Percentiles rank a stretch among this genome's conserved stretches.
Conservation (phyloP, 2,888 invertebrate genomes). For the Lycaena phlaeas region DNA sequence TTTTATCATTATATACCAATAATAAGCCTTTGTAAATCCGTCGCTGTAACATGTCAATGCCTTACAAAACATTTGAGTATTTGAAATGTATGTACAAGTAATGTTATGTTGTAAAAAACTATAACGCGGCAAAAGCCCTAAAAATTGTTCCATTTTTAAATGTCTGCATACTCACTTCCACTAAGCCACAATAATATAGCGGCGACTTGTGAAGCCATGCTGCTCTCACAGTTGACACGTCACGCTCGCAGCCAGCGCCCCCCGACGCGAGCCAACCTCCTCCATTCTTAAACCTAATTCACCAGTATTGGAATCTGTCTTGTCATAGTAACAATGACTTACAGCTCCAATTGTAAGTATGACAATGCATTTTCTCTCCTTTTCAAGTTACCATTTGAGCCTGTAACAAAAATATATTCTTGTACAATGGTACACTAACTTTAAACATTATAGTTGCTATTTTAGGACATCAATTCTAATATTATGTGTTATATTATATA, state of each 20-base stretch:
- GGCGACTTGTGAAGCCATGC: constrained; percentile 53
- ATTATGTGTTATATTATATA: too few relatives aligned
- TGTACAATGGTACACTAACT: too few relatives aligned
- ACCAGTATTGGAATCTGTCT: constrained; percentile 32
- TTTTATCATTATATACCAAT: too few relatives aligned
- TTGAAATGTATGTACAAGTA: too few relatives aligned
- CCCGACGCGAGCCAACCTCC: constrained; percentile 34
- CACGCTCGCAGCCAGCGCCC: constrained; percentile 37
- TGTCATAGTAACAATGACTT: constrained; percentile 33
- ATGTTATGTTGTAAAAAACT: too few relatives aligned
- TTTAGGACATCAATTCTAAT: neutral
- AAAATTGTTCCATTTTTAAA: too few relatives aligned
- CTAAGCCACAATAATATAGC: constrained; percentile 58
- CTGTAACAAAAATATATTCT: constrained; percentile 41
- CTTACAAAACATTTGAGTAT: too few relatives aligned
- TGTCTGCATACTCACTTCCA: constrained; percentile 57
- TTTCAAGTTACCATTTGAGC: constrained; percentile 32
- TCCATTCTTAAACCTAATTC: constrained; percentile 43
- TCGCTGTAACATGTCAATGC: too few relatives aligned
- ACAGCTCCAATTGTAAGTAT: constrained; percentile 21
- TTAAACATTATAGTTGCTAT: neutral
- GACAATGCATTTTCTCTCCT: constrained; percentile 26
- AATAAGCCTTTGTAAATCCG: too few relatives aligned
- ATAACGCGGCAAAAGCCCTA: too few relatives aligned
- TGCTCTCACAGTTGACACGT: constrained; percentile 28